Base-by-base conservation (phyloP, 2,113 vertebrate species). In the Synodontis membranacea region DNA sequence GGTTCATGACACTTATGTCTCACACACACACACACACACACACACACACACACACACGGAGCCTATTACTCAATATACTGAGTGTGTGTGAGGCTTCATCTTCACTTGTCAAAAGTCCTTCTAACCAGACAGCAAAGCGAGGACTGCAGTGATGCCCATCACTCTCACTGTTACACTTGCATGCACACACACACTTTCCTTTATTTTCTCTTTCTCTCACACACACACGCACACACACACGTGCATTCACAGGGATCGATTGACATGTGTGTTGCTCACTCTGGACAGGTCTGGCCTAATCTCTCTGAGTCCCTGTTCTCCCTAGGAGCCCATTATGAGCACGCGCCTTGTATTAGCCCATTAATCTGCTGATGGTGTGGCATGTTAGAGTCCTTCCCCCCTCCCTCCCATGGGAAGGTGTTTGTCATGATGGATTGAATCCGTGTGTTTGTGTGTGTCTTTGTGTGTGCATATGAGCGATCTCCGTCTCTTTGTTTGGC, bases 81-180 rank as follows among this genome's bases (percentile, higher is more conserved):
- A 37, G 25, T 68, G 72, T 78, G 76, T 86, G 70, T 56, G 82
- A 87, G 91, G 88, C 89, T 93, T 95, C 91, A 95, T 94, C 92
- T 94, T 89, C 87, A 92, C 88, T 90, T 92, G 92, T 93, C 93
- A 94, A 90, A 92, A 93, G 90, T 93, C 88, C 85, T 91, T 94
- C 90, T 85, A 75, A 87, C 91, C 92, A 92, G 89, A 85, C 87
- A 88, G 62, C 72, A 92, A 88, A 90, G 74, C 90, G 88, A 94
- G 84, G 75, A 82, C 70, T 91, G 88, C 89, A 91, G 93, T 91
- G 92, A 92, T 88, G 64, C 79, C 88, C 92, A 56, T 90, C 89
- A 91, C 86, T 87, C 88, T 89, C 86, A 83, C 89, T 82, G 84
- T 82, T 82, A 78, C 87, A 82, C 82, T 85, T 78, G 72, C 62